Conservation (phyloP, 2,797 vertebrate genomes). For the Onychomys arenicola region DNA sequence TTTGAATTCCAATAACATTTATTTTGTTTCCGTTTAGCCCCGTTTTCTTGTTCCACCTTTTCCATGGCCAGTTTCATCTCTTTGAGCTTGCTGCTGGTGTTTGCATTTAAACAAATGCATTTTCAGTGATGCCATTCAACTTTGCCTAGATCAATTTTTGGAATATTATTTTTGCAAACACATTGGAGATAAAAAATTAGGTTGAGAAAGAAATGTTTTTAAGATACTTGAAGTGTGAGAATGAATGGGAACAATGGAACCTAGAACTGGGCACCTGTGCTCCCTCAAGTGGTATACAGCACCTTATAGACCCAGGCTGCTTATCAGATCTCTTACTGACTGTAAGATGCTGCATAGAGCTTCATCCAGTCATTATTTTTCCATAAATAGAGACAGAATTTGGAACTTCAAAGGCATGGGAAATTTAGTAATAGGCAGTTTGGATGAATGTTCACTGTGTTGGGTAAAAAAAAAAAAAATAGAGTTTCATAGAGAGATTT, state of each 20-base stretch:
- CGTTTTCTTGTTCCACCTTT: not conserved
- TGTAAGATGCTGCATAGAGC: not conserved
- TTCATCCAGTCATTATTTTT: conserved; percentile 16
- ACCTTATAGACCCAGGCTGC: not conserved
- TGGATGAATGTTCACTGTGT: not conserved
- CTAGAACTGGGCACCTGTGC: not conserved
- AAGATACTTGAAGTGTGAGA: not conserved
- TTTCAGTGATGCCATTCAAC: not conserved
- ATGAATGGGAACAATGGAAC: not conserved
- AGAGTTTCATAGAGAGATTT: not conserved
- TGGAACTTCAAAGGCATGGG: not conserved
- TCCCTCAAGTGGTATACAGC: not conserved
- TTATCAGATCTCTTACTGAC: not conserved
- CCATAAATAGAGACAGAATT: not conserved
- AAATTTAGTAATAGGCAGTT: not conserved
- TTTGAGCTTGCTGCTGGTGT: not conserved
- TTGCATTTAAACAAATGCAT: not conserved
- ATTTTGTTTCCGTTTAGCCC: not conserved
- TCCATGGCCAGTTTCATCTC: not conserved
- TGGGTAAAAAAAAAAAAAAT: conserved; percentile 21
- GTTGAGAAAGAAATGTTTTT: not conserved
- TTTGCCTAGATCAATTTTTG: conserved; percentile 34
- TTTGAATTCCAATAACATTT: not conserved
- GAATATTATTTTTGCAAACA: not conserved
- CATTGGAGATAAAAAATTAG: not conserved